Base-by-base conservation (phyloP, 2,113 vertebrate species). In the Toxotes chatareus region DNA sequence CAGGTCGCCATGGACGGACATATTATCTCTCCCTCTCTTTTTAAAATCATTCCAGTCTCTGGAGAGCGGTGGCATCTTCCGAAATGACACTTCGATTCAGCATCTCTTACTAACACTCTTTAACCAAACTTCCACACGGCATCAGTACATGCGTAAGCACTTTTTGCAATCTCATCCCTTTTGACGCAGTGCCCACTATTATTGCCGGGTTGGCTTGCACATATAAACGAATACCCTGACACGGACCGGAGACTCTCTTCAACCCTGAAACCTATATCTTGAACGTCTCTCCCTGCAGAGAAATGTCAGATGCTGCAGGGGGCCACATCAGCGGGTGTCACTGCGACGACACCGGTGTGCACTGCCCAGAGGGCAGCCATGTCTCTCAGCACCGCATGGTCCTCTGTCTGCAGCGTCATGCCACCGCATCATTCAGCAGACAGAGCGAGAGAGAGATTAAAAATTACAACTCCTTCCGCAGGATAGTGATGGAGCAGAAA, bases 181-280 rank as follows among this genome's bases (percentile, higher is more conserved):
- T 94, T 95, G 94, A 94, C 94, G 95, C 94, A 95, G 89, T 93
- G 79, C 75, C 86, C 90, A 34, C 76, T 44, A 31, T 78, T 44
- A 65, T 51, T 73, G 68, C 90, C 23, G 68, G 31, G 7, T 36
- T 59, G 40, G 63, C 51, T 80, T 71, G 46, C 63, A 47, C 64
- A 42, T 76, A 51, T 56, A 59, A 62, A 73, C 32, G 32, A 74
- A 72, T 10, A n/a, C 31, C 32, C 47, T 44, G 38, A 66, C 63
- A 67, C 7, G 53, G 56, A 74, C 38, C 27, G 17, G 19, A 27
- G 21, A 34, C 31, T 69, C 34, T 73, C 57, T 62, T 27, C 40
- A 42, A 19, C 34, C 11, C 16, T 5, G 8, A 49, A 62, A 51
- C 55, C 46, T 23, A 16, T 34, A 55, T 55, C 36, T 38, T 55